Percentiles rank a stretch among this genome's conserved stretches.
Conservation (phyloP, 2,888 invertebrate genomes). For the Apamea sordens region DNA sequence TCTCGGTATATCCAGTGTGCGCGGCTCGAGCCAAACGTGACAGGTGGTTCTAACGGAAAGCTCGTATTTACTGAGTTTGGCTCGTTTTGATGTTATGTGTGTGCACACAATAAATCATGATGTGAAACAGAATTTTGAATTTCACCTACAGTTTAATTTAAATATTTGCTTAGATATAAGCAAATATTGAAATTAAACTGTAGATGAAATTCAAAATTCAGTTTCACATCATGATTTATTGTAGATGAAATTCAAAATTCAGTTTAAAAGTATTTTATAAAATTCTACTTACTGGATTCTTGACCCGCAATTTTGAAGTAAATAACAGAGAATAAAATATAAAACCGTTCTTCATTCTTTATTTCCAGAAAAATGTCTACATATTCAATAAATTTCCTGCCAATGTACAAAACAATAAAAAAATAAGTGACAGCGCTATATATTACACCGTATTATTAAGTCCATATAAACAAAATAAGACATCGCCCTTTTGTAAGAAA, state of each 20-base stretch:
- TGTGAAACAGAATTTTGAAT: not conserved
- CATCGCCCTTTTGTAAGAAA: slow-evolving; percentile 73
- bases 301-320: not conserved
- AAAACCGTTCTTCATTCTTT: not conserved
- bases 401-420: slow-evolving; percentile 23
- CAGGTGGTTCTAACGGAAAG: slow-evolving; percentile 47
- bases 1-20: slow-evolving; percentile 27
- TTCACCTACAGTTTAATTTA: too few species aligned
- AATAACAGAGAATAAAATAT: not conserved
- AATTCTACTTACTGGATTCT: not conserved
- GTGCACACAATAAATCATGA: slow-evolving; percentile 9
- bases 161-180: not conserved
- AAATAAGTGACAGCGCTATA: slow-evolving; percentile 30
- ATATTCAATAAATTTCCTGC: slow-evolving; percentile 16
- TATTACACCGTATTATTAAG: slow-evolving; percentile 40
- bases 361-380: not conserved
- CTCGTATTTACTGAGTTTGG: slow-evolving; percentile 30
- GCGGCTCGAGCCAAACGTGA: slow-evolving; percentile 47
- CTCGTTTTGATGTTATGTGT: slow-evolving; percentile 21
- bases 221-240: too few species aligned
- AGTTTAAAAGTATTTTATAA: not conserved
- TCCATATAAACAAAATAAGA: slow-evolving; percentile 50
- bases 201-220: not conserved
- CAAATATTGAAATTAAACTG: slow-evolving; percentile 4
- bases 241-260: not conserved